Percentiles rank a stretch among this genome's conserved stretches.
Conservation (phyloP, 2,888 invertebrate species). For the Latrodectus hesperus region DNA sequence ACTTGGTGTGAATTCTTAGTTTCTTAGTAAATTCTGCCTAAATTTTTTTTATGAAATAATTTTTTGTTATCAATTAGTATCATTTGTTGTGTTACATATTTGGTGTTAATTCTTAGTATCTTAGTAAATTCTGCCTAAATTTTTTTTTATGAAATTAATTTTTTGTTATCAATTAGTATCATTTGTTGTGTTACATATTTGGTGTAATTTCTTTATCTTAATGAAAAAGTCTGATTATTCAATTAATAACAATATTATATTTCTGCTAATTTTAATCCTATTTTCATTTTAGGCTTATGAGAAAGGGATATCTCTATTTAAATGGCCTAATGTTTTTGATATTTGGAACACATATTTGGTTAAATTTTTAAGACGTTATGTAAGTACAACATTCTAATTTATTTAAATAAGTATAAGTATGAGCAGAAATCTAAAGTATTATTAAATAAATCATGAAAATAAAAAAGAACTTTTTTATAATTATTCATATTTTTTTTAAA, state of each 20-base stretch:
- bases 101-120: no score
- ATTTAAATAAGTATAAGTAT: no score
- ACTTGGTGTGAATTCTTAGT: not conserved
- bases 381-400: slow-evolving; percentile 33
- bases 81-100: no score
- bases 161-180: not conserved
- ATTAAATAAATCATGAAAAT: no score
- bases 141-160: no score
- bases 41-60: no score
- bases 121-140: no score
- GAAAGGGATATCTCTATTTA: slow-evolving; percentile 97
- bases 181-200: not conserved
- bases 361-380: slow-evolving; percentile 96
- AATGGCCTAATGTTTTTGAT: slow-evolving; percentile 99
- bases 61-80: no score
- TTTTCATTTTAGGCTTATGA: slow-evolving; percentile 83
- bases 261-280: not conserved
- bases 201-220: not conserved
- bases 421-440: no score
- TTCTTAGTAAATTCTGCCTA: no score
- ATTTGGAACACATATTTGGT: slow-evolving; percentile 99
- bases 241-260: not conserved
- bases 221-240: not conserved
- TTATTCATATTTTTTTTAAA: not conserved
- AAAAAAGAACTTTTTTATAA: no score